Conservation (phyloP, 2,797 vertebrate species). For the Etheostoma perlongum region DNA sequence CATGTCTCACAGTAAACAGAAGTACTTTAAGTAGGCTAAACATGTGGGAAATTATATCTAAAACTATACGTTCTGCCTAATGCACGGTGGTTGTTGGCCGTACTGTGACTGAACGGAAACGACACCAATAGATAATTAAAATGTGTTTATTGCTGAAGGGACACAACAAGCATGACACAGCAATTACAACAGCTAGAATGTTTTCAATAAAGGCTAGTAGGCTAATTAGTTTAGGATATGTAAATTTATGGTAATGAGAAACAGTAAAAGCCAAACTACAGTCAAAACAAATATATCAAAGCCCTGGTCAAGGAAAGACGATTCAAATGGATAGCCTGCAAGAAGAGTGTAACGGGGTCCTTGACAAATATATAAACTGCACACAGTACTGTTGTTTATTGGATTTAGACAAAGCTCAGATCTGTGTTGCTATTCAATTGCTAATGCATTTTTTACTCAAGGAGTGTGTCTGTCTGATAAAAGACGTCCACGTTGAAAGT, state of each 20-base stretch:
- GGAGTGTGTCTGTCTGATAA: slow-evolving; percentile 19
- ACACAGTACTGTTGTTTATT: background rate
- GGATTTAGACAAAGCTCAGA: slow-evolving; percentile 14
- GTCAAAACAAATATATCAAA: slow-evolving; percentile 7
- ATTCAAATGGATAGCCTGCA: background rate
- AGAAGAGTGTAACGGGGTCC: background rate
- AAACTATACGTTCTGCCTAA: background rate
- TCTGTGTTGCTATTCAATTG: background rate
- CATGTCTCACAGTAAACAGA: background rate
- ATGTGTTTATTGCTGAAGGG: slow-evolving; percentile 63
- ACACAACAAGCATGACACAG: slow-evolving; percentile 55
- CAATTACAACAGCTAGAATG: slow-evolving; percentile 38
- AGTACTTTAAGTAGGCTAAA: background rate
- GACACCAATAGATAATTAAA: slow-evolving; percentile 55
- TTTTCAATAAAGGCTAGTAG: slow-evolving; percentile 28
- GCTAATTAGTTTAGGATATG: slow-evolving; percentile 16
- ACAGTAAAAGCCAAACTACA: slow-evolving; percentile 2
- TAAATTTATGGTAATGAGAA: slow-evolving; percentile 13
- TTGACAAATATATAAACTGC: slow-evolving; percentile 7
- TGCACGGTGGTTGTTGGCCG: slow-evolving; percentile 1
- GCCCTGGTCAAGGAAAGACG: background rate
- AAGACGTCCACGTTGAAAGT: slow-evolving; percentile 35
- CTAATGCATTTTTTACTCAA: slow-evolving; percentile 22
- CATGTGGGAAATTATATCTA: background rate
- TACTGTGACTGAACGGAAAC: slow-evolving; percentile 52